Percentiles rank a stretch among this genome's conserved stretches.
These are phyloP conservation scores for Alouatta palliata DNA, from an alignment of 2,113 vertebrate genomes.

Conservation along the genomic window DNA sequence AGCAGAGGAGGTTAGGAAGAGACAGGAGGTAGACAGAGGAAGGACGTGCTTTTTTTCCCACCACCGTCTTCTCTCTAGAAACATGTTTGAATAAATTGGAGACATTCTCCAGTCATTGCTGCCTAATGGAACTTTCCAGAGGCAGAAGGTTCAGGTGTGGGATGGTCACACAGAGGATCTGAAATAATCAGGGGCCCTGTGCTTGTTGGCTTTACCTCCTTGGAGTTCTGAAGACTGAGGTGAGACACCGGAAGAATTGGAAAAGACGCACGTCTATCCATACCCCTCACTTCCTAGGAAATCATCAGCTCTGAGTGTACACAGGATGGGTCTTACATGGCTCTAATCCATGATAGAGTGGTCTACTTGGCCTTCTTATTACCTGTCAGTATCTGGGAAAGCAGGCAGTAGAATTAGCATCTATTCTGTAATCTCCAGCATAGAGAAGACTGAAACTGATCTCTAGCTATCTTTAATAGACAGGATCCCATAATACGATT, in stretches of 20 bases:
- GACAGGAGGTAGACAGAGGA: not conserved
- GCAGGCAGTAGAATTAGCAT: not conserved
- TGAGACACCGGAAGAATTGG: not conserved
- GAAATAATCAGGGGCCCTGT: not conserved
- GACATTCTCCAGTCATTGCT: not conserved
- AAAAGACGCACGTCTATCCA: not conserved
- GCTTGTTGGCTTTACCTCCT: not conserved
- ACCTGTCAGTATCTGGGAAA: not conserved
- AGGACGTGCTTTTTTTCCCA: not conserved
- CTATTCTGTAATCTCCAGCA: not conserved
- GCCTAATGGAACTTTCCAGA: not conserved
- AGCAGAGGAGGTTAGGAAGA: not conserved
- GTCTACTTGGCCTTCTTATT: not conserved
- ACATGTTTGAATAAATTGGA: not conserved
- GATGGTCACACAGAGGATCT: not conserved
- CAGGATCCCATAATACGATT: not conserved
- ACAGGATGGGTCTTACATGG: too few species aligned
- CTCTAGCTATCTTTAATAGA: not conserved
- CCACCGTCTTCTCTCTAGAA: not conserved
- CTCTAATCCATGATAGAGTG: not conserved
- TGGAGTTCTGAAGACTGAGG: not conserved
- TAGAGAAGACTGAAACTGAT: not conserved
- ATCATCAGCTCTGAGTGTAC: not conserved
- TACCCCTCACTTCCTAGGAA: not conserved
- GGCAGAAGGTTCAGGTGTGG: not conserved